Evolutionary conservation across 2,797 vertebrate genomes (phyloP).

Genomic region (Anguilla anguilla): DNA sequence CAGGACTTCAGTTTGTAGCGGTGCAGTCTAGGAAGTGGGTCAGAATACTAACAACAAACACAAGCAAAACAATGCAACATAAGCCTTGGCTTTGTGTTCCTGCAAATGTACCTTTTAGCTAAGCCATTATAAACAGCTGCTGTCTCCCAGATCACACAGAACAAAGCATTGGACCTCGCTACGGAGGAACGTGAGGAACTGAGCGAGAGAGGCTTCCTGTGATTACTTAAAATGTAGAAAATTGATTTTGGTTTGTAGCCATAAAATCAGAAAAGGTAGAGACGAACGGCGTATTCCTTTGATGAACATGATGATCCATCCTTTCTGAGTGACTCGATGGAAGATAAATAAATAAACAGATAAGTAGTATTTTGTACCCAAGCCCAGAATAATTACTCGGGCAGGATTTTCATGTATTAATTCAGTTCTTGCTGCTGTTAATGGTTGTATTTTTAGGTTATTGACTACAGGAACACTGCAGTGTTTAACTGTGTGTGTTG

Average conservation of each 20-base stretch:
- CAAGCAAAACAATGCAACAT: background rate
- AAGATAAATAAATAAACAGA: slow-evolving; percentile 17
- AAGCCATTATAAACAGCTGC: slow-evolving; percentile 14
- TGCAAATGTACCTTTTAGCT: slow-evolving; percentile 3
- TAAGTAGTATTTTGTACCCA: slow-evolving; percentile 23
- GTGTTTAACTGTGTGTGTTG: slow-evolving; percentile 2
- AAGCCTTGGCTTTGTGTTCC: slow-evolving; percentile 4
- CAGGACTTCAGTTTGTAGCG: background rate
- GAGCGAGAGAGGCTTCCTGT: slow-evolving; percentile 20
- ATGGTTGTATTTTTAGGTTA: slow-evolving; percentile 16
- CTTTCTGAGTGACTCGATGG: background rate
- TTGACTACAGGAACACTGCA: background rate
- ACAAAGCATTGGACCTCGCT: background rate
- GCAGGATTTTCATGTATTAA: background rate
- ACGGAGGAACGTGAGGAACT: background rate
- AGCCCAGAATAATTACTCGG: slow-evolving; percentile 13
- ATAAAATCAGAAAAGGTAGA: slow-evolving; percentile 22
- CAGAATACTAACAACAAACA: background rate
- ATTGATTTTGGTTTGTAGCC: slow-evolving; percentile 27
- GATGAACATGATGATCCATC: slow-evolving; percentile 11
- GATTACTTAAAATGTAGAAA: slow-evolving; percentile 17
- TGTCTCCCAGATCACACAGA: background rate
- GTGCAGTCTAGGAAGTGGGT: background rate
- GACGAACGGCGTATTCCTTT: background rate
- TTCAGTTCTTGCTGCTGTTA: background rate